Base-by-base conservation (phyloP, 1,140 invertebrate genomes). In the Batillaria attramentaria region DNA sequence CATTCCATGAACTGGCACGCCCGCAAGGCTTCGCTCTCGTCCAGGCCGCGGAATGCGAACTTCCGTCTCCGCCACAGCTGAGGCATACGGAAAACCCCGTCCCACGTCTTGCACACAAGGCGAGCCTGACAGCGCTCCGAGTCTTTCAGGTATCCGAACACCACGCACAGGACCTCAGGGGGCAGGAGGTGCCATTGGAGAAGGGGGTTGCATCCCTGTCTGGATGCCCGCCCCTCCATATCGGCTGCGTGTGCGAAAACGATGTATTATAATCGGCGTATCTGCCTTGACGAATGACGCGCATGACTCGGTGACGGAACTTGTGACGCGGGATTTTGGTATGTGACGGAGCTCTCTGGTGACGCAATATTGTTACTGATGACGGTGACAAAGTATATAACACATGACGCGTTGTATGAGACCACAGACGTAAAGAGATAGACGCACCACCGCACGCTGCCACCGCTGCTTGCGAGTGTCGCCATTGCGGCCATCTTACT, bases 121-220 rank as follows among this genome's bases (percentile, higher is more conserved):
- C 72, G 46, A 37, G 72, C 72, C 24, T 57, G 8, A 20, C 50
- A 57, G 33, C 72, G 46, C 46, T 74, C 72, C 31, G 16, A 37
- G 20, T 74, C 72, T 18, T 31, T 18, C 72, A 74, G 72, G 20
- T 57, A 35, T 31, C 16, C 1, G 13, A 74, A 74, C 3, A 74
- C 72, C 6, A 1, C n/a, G 31, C 18, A 39, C 46, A 74, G 46
- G 13, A 74, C 24, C 46, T 74, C 72, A 3, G 54, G 46, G 3
- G 72, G 72, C 72, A 74, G 28, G n/a, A 43, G 33, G 16, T 50
- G 31, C 72, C 72, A 74, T 8, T 74, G 46, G 1, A 50, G 35
- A 16, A 37, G 60, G 2, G 31, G 31, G 24, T 42, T 39, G 20
- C 6, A 5, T 28, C 68, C 43, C 10, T 42, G 68, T 70, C 41